Conservation (phyloP, 2,113 vertebrate genomes). For the Poecile atricapillus region DNA sequence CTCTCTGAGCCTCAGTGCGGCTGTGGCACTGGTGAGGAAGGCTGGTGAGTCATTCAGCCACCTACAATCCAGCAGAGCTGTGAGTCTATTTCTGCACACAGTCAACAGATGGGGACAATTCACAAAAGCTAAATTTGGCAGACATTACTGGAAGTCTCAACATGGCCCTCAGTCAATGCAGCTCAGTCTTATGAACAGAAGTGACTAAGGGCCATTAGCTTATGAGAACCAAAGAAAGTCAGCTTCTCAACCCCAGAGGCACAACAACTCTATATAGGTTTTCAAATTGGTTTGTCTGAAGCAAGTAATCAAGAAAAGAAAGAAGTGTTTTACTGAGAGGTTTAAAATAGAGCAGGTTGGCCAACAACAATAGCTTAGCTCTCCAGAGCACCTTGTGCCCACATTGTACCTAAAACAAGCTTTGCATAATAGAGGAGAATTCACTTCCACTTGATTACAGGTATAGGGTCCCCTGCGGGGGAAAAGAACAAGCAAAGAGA, state of each 20-base stretch:
- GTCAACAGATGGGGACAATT: not conserved
- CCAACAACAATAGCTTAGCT: not conserved
- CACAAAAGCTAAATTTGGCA: constrained; percentile 1
- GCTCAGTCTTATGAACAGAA: not conserved
- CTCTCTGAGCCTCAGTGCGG: not conserved
- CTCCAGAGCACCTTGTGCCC: not conserved
- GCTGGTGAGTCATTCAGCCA: not conserved
- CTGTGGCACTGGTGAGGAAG: not conserved
- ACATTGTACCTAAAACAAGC: not conserved
- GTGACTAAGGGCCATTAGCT: not conserved
- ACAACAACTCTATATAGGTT: not conserved
- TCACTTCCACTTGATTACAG: not conserved
- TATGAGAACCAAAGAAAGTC: not conserved
- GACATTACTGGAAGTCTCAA: not conserved
- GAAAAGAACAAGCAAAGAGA: not conserved
- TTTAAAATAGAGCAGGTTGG: constrained; percentile 10
- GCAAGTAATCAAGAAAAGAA: constrained; percentile 1
- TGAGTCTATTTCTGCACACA: not conserved
- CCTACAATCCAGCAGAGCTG: not conserved
- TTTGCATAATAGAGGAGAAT: not conserved
- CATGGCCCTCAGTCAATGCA: not conserved
- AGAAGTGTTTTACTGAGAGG: not conserved
- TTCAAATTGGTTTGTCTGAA: constrained; percentile 5
- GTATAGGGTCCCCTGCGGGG: not conserved
- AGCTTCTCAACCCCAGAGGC: not conserved